phyloP scores from a whole-genome alignment of 2,888 invertebrate genomes.

The Amphipyra berbera region DNA sequence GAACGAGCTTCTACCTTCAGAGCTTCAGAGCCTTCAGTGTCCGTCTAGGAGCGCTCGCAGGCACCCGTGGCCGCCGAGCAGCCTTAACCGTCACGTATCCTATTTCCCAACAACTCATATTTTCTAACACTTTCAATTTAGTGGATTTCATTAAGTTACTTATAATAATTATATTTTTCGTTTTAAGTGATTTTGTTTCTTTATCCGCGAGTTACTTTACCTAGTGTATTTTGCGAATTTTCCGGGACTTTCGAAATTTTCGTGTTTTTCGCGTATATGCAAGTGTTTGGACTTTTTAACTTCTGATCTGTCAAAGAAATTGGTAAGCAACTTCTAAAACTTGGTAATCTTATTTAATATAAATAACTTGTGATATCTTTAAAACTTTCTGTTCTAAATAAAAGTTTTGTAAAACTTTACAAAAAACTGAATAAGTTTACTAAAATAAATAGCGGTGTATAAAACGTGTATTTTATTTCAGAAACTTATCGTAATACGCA shows the following conservation, averaged over 20 bases:
- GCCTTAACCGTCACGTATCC: conserved; percentile 22
- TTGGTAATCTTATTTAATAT: conserved; percentile 14
- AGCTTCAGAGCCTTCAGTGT: conserved; percentile 30
- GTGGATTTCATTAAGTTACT: conserved; percentile 6
- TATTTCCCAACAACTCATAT: conserved; percentile 9
- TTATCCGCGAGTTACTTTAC: not conserved
- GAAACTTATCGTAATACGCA: conserved; percentile 14
- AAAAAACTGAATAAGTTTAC: conserved; percentile 34
- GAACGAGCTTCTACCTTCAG: conserved; percentile 55
- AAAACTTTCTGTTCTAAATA: not conserved
- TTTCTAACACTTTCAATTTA: no score
- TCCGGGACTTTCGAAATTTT: conserved; percentile 6
- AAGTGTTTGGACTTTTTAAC: conserved; percentile 3
- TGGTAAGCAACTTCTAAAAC: conserved; percentile 29
- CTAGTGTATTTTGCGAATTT: conserved; percentile 25
- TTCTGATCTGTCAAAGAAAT: not conserved
- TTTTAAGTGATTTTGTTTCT: not conserved
- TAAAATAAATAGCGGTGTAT: not conserved
- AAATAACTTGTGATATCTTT: not conserved
- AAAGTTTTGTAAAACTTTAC: not conserved
- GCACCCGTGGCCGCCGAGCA: conserved; percentile 32
- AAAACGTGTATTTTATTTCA: conserved; percentile 21
- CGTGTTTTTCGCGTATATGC: conserved; percentile 6
- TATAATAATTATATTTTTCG: conserved; percentile 3
- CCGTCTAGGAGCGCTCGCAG: conserved; percentile 38